phyloP scores from a whole-genome alignment of 35 echinoderm and acorn worm genomes.

The Heliocidaris erythrogramma region DNA sequence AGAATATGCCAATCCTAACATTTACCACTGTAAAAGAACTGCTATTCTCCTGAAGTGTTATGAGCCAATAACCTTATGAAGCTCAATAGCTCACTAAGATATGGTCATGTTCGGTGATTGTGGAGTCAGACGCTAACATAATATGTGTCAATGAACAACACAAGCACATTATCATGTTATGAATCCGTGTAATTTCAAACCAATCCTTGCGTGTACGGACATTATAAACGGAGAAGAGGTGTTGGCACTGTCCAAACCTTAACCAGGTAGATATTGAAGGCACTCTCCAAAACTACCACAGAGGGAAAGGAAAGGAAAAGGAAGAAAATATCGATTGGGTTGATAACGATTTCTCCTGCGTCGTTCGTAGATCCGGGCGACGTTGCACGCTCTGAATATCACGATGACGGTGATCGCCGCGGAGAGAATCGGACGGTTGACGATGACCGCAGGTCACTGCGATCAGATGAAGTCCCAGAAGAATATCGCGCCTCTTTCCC shows the following conservation, averaged over 20 bases:
- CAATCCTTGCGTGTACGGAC: not conserved
- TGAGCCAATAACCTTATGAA: too few relatives aligned
- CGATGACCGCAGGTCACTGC: not conserved
- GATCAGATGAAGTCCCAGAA: not conserved
- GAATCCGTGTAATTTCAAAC: not conserved
- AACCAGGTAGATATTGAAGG: not conserved
- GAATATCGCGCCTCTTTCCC: not conserved
- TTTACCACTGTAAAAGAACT: too few relatives aligned
- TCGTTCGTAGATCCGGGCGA: not conserved
- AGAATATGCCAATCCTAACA: too few relatives aligned
- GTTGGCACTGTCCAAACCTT: not conserved
- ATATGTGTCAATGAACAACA: too few relatives aligned
- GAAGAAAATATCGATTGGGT: not conserved
- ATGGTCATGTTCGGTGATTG: too few relatives aligned
- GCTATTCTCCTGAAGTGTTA: too few relatives aligned
- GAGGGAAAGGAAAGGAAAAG: too few relatives aligned
- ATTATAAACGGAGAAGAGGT: not conserved
- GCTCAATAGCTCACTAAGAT: too few relatives aligned
- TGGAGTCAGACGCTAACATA: too few relatives aligned
- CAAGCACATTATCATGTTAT: not conserved
- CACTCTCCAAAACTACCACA: too few relatives aligned
- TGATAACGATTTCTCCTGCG: not conserved
- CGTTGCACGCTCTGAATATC: not conserved
- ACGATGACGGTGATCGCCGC: not conserved
- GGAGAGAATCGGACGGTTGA: not conserved